phyloP scores from a whole-genome alignment of 1,140 invertebrate species.

The Eumeta japonica region DNA sequence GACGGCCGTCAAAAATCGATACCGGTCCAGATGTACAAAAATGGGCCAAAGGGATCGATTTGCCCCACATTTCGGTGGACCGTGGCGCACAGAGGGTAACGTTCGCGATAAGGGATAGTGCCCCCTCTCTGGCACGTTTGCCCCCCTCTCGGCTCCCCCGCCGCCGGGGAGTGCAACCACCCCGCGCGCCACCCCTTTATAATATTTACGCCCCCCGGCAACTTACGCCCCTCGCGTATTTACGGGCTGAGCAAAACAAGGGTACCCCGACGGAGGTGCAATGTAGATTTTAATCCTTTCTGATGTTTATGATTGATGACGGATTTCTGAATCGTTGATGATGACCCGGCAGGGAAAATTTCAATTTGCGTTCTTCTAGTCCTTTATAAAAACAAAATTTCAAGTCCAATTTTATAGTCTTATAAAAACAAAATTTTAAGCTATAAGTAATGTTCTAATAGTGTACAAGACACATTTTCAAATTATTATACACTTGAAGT shows the following conservation, averaged over 20 bases:
- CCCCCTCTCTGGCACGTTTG: conserved; percentile 34
- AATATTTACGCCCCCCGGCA: conserved; percentile 55
- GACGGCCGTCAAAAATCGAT: conserved; percentile 56
- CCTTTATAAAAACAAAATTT: not conserved
- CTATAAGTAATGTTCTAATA: no score
- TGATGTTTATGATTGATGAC: conserved; percentile 58
- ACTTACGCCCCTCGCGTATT: conserved; percentile 57
- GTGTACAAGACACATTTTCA: no score
- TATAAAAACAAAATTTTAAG: no score
- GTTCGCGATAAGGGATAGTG: conserved; percentile 56
- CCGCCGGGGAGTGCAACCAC: conserved; percentile 36
- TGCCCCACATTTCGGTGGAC: conserved; percentile 52
- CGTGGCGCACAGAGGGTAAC: conserved; percentile 53
- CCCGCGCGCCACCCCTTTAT: conserved; percentile 39
- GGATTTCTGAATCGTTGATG: conserved; percentile 49
- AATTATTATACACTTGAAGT: no score
- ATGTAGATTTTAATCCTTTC: conserved; percentile 58
- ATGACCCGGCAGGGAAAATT: conserved; percentile 19
- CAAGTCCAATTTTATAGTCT: no score
- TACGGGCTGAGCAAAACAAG: conserved; percentile 58
- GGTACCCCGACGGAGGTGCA: conserved; percentile 55
- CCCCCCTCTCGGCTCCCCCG: conserved; percentile 25
- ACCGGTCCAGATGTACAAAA: conserved; percentile 55
- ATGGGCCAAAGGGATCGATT: conserved; percentile 54
- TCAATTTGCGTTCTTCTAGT: not conserved